Base-by-base conservation (phyloP, 2,888 invertebrate species). In the Drosophila cracens region DNA sequence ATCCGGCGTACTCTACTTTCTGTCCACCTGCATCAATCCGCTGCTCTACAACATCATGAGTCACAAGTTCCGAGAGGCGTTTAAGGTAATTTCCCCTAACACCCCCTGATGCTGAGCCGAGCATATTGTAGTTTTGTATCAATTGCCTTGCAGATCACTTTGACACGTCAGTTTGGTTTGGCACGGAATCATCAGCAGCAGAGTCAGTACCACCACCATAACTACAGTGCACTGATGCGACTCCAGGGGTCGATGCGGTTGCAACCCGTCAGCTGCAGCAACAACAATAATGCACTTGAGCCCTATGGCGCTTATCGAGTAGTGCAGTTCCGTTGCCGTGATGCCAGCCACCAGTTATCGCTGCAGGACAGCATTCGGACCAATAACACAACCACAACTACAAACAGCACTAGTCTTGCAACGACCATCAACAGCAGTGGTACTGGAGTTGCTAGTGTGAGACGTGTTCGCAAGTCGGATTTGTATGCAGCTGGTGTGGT, bases 1-100 rank as follows among this genome's bases (percentile, higher is more conserved):
- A 40, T 96, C 95, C 25, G 96, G 96, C 0, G 94, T 96, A 16
- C 94, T 95, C 52, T 96, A 96, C 91, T 96, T 95, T 90, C 92
- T 96, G 61, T 95, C 95, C 72, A 95, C 96, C 16, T 95, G 95
- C 78, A 95, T 96, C 76, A 96, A 96, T 92, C 96, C 96, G 1
- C 92, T 96, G 62, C 93, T 96, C 10, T 96, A 96, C 93, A 95
- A 95, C 92, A 95, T 95, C 70, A 95, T 96, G 95, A 96, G 95
- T 36, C 94, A 95, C 90, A 96, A 96, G 90, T 96, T 96, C 91
- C 94, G 96, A 53, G 95, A 95, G 80, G 96, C 96, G 7, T 96
- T 96, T 91, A 95, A 95, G 94, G 95, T 95, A 91, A 88, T 81
- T 70, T 7, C 0, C 2, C 21, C 11, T 13, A 33, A n/a, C 2